Conservation (phyloP, 1,140 invertebrate species). For the Babylonia areolata region DNA sequence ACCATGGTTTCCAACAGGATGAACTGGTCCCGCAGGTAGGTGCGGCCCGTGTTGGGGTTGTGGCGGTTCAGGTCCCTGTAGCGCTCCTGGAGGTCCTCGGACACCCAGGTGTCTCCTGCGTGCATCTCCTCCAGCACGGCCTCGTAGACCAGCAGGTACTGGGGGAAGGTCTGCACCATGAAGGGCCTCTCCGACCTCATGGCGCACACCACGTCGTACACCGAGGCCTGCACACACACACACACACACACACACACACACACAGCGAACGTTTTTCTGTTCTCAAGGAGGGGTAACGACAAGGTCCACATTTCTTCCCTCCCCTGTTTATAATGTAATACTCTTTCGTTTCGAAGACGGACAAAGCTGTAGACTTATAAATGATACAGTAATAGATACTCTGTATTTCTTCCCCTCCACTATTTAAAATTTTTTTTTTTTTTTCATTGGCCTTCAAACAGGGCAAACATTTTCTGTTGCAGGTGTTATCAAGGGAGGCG, state of each 20-base stretch:
- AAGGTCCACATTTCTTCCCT: no score
- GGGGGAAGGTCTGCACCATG: constrained; percentile 29
- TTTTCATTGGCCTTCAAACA: no score
- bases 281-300: no score
- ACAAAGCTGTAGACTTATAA: no score
- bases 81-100: not conserved
- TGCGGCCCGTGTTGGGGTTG: constrained; percentile 19
- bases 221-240: not conserved
- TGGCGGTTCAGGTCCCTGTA: not conserved
- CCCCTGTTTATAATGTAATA: no score
- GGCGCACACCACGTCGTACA: constrained; percentile 15
- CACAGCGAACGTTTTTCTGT: no score
- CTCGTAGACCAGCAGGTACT: constrained; percentile 18
- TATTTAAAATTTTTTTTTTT: no score
- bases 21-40: constrained; percentile 33
- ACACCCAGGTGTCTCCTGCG: constrained; percentile 20
- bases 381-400: no score
- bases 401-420: no score
- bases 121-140: constrained; percentile 18
- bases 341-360: no score
- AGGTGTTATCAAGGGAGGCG: no score
- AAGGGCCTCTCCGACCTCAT: not conserved
- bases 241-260: constrained; percentile 6
- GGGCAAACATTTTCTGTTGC: no score
- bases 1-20: constrained; percentile 17